Percentiles rank a stretch among this genome's conserved stretches.
phyloP scores from a whole-genome alignment of 2,113 vertebrate species.

The Rynchops niger region DNA sequence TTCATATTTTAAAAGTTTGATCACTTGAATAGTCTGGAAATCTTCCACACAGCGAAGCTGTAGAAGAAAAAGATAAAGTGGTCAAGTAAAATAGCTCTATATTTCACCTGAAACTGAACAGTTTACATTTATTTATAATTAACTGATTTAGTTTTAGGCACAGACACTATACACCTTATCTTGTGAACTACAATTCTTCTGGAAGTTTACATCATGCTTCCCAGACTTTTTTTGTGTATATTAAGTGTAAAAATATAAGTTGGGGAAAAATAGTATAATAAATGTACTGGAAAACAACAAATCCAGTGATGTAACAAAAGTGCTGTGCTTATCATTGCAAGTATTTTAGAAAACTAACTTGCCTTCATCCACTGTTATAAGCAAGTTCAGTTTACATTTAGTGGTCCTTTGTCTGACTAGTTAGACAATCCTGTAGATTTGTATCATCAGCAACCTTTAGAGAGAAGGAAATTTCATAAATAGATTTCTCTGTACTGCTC shows the following conservation, averaged over 20 bases:
- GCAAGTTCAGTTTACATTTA: not conserved
- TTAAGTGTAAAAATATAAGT: not conserved
- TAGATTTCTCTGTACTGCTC: not conserved
- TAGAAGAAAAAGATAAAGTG: not conserved
- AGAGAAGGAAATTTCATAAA: not conserved
- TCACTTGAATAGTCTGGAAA: constrained; percentile 87
- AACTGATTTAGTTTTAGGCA: not conserved
- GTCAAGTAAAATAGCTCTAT: not conserved
- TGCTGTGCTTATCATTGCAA: not conserved
- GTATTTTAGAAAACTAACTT: not conserved
- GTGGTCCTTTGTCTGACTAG: not conserved
- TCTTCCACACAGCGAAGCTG: constrained; percentile 88
- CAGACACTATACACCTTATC: not conserved
- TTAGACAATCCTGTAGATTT: not conserved
- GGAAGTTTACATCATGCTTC: not conserved
- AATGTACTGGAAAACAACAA: not conserved
- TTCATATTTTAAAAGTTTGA: constrained; percentile 89
- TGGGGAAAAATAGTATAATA: not conserved
- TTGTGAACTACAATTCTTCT: not conserved
- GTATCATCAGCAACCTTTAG: not conserved
- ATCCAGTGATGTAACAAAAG: not conserved
- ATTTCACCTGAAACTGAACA: not conserved
- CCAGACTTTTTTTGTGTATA: not conserved
- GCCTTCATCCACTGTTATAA: not conserved
- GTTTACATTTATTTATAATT: not conserved